Evolutionary conservation across 2,113 vertebrate genomes (phyloP).

Genomic region (Ciconia maguari): DNA sequence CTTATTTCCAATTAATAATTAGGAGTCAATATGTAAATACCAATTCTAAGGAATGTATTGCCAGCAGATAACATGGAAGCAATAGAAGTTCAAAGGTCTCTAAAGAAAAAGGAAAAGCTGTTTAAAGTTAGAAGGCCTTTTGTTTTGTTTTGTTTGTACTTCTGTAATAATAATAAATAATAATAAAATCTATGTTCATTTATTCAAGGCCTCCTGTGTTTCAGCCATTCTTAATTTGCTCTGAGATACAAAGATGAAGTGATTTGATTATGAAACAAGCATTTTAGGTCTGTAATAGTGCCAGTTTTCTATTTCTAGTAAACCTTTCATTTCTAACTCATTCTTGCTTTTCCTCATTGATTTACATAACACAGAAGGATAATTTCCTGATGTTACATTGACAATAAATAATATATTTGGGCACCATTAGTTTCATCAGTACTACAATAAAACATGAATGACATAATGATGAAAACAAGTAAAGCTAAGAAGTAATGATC

Average conservation of each 20-base stretch:
- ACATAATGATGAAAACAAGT: neutral
- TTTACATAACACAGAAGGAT: neutral
- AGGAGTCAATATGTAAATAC: neutral
- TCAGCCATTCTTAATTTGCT: neutral
- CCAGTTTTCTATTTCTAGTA: neutral
- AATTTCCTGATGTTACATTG: neutral
- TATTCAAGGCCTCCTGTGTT: neutral
- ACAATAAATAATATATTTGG: neutral
- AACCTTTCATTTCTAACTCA: neutral
- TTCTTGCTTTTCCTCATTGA: neutral
- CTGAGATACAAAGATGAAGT: neutral
- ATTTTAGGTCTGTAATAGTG: neutral
- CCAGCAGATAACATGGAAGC: neutral
- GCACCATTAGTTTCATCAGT: neutral
- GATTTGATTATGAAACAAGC: neutral
- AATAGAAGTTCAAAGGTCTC: neutral
- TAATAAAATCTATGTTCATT: neutral
- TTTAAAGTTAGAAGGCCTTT: neutral
- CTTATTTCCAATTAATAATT: neutral
- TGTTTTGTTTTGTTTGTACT: neutral
- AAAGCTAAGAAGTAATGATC: neutral
- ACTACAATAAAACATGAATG: neutral
- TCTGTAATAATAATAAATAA: neutral
- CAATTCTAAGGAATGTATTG: neutral
- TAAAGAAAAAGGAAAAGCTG: neutral